Conservation (phyloP, 2,797 vertebrate species). For the Cyprinodon diabolis region DNA sequence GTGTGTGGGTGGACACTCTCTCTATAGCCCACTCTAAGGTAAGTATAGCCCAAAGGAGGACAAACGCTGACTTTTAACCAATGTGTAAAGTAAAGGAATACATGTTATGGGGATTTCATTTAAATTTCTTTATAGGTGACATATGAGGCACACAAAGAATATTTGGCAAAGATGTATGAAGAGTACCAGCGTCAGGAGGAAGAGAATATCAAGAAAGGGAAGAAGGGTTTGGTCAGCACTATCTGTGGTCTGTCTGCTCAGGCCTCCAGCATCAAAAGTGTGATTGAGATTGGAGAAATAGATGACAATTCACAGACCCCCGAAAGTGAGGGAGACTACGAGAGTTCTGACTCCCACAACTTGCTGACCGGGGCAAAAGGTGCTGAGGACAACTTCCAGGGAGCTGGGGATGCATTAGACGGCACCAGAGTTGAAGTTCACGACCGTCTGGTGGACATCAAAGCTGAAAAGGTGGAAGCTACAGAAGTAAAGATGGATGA, state of each 20-base stretch:
- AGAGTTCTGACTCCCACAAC: constrained; percentile 83
- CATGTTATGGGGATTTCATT: neutral
- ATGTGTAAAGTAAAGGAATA: neutral
- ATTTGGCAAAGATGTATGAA: constrained; percentile 98
- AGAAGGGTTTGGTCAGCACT: constrained; percentile 95
- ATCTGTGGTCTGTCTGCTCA: constrained; percentile 95
- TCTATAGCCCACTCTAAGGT: constrained; percentile 99
- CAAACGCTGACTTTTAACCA: constrained; percentile 52
- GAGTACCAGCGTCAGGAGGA: constrained; percentile 98
- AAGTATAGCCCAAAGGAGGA: constrained; percentile 74
- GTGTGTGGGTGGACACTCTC: constrained; percentile 98
- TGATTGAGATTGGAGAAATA: constrained; percentile 89
- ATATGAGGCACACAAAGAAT: constrained; percentile 96
- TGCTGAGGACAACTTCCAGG: constrained; percentile 72
- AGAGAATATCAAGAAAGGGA: constrained; percentile 97
- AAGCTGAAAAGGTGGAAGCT: constrained; percentile 98
- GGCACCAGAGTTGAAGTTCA: constrained; percentile 91
- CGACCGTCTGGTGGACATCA: constrained; percentile 95
- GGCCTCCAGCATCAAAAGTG: constrained; percentile 85
- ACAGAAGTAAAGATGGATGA: constrained; percentile 97
- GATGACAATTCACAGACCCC: constrained; percentile 91
- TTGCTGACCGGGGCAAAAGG: constrained; percentile 86
- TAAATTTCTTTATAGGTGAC: constrained; percentile 68
- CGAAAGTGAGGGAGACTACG: constrained; percentile 92
- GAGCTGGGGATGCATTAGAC: constrained; percentile 68